Evolutionary conservation across 2,113 vertebrate species (phyloP).

Genomic region (Neopipo cinnamomea): DNA sequence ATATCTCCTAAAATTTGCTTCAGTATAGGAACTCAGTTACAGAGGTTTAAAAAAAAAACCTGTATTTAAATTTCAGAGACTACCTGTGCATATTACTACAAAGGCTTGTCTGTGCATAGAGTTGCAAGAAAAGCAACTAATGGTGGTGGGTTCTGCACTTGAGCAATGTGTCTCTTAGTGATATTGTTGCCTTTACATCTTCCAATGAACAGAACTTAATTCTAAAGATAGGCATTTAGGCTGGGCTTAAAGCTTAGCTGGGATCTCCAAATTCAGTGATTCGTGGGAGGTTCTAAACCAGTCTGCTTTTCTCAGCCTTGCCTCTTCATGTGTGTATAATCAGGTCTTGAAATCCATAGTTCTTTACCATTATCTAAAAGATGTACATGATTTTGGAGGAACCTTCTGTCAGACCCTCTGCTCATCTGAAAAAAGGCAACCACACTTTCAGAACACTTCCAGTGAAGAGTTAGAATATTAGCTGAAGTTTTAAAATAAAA

Average conservation of each 20-base stretch:
- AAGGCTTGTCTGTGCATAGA: not conserved
- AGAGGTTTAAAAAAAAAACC: not conserved
- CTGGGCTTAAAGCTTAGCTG: constrained; percentile 33
- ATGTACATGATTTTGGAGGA: not conserved
- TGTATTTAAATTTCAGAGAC: not conserved
- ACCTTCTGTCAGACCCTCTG: not conserved
- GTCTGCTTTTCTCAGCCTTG: constrained; percentile 37
- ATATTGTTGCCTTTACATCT: not conserved
- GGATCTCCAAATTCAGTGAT: constrained; percentile 49
- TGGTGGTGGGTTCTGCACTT: not conserved
- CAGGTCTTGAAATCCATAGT: constrained; percentile 1
- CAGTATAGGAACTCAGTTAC: not conserved
- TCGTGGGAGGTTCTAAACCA: constrained; percentile 43
- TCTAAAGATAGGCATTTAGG: constrained; percentile 26
- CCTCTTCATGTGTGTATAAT: not conserved
- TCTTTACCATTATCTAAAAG: not conserved
- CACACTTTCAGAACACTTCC: not conserved
- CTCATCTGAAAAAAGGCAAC: not conserved
- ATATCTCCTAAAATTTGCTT: not conserved
- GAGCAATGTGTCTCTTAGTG: not conserved
- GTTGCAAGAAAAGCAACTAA: not conserved
- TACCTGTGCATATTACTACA: not conserved
- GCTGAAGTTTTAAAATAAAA: not conserved
- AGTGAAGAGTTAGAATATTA: not conserved
- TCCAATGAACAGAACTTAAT: constrained; percentile 17